Conservation (phyloP, 1,140 invertebrate genomes). For the Zaprionus camerounensis region DNA sequence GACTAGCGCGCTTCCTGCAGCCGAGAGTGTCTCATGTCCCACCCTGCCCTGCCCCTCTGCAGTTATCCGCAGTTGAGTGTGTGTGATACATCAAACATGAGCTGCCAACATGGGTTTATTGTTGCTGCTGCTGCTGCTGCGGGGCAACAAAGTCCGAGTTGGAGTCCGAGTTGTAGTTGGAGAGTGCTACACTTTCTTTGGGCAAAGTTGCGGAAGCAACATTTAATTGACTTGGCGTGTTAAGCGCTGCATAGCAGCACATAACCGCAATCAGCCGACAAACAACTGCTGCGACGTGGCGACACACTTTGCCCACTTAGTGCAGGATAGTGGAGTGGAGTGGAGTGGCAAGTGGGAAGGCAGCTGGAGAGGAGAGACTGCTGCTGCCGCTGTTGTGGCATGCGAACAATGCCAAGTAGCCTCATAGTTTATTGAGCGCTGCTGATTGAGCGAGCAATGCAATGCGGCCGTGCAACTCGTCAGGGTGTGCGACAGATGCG, state of each 20-base stretch:
- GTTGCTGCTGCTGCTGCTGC: conserved; percentile 24
- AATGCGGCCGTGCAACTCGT: conserved; percentile 30
- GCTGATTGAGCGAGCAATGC: conserved; percentile 64
- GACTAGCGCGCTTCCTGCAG: conserved; percentile 12
- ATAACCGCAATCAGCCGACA: conserved; percentile 74
- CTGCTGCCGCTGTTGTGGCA: conserved; percentile 24
- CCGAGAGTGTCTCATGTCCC: conserved; percentile 9
- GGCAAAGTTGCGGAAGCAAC: conserved; percentile 71
- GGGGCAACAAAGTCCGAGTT: conserved; percentile 6
- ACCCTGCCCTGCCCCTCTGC: background rate
- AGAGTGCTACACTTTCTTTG: conserved; percentile 64
- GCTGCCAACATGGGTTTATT: conserved; percentile 52
- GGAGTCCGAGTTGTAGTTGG: background rate
- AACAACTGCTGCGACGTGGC: conserved; percentile 66
- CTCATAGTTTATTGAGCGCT: conserved; percentile 71
- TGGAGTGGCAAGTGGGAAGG: background rate
- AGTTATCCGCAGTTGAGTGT: conserved; percentile 14
- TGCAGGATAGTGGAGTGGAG: background rate
- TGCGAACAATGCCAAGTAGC: conserved; percentile 73
- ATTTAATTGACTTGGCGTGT: conserved; percentile 83
- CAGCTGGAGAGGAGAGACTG: background rate
- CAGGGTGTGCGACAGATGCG: conserved; percentile 12
- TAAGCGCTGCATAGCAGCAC: conserved; percentile 74
- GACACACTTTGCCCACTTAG: conserved; percentile 61
- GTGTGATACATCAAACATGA: conserved; percentile 64